Conservation (phyloP, 2,113 vertebrate genomes). For the Chaenogobius annularis region DNA sequence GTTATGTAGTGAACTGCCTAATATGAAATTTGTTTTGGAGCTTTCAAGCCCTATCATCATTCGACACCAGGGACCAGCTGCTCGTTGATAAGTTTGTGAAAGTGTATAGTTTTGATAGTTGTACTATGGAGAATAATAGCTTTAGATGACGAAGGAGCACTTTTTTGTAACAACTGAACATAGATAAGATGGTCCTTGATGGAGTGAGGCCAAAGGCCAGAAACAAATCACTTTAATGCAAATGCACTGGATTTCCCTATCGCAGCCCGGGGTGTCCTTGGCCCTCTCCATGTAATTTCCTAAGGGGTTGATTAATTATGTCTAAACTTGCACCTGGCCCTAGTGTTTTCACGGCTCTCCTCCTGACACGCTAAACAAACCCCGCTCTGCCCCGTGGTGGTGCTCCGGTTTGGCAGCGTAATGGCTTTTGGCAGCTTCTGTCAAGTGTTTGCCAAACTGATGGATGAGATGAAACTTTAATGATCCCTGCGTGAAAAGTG, state of each 20-base stretch:
- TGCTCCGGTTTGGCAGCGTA: conserved; percentile 47
- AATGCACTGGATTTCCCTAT: conserved; percentile 39
- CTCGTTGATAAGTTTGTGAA: conserved; percentile 34
- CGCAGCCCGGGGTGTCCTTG: conserved; percentile 24
- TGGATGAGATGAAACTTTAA: conserved; percentile 66
- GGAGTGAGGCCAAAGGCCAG: conserved; percentile 22
- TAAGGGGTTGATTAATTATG: conserved; percentile 38
- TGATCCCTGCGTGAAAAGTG: conserved; percentile 57
- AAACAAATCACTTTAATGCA: conserved; percentile 52
- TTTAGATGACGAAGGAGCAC: not conserved
- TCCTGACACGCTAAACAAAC: conserved; percentile 37
- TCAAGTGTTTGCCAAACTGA: conserved; percentile 61
- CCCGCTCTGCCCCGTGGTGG: conserved; percentile 38
- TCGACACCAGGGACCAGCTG: conserved; percentile 21
- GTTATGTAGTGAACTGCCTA: conserved; percentile 8
- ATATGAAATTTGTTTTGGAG: conserved; percentile 19
- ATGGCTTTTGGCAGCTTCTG: conserved; percentile 61
- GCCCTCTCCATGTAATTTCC: conserved; percentile 17
- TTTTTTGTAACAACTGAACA: conserved; percentile 12
- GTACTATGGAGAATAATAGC: not conserved
- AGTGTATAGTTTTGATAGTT: conserved; percentile 36
- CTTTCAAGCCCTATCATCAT: conserved; percentile 55
- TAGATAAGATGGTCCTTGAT: conserved; percentile 24
- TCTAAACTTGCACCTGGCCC: conserved; percentile 36
- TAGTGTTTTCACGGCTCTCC: conserved; percentile 22